These are phyloP conservation scores for Megatriorchis doriae DNA, from an alignment of 2,113 vertebrate species.

Conservation along the genomic window DNA sequence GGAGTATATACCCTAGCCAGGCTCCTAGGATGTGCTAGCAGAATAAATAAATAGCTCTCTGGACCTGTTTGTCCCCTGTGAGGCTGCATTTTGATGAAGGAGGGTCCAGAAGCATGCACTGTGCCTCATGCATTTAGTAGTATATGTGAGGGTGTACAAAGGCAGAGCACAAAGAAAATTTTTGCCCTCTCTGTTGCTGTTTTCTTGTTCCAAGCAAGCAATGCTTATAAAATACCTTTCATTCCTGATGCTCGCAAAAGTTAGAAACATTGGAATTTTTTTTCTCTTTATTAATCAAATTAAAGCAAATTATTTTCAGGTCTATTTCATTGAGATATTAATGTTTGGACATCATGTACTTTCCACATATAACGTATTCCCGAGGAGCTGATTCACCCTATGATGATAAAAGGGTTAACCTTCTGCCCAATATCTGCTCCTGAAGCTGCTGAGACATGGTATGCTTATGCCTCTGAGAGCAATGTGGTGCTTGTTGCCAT, in stretches of 20 bases:
- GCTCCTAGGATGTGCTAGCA: background rate
- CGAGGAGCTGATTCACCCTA: background rate
- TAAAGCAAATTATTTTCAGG: background rate
- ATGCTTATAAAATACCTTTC: background rate
- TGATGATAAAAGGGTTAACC: background rate
- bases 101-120: background rate
- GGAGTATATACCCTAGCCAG: background rate
- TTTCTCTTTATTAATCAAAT: background rate
- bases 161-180: background rate
- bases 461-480: background rate
- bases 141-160: background rate
- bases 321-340: background rate
- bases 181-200: background rate
- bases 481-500: background rate
- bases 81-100: background rate
- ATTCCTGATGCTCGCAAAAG: background rate
- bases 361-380: background rate
- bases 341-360: background rate
- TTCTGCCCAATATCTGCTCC: background rate
- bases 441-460: background rate
- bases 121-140: background rate
- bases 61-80: background rate
- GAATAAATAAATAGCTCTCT: background rate
- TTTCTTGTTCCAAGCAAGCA: background rate
- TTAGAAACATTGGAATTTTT: background rate